Percentiles rank a stretch among this genome's conserved stretches.
These are phyloP conservation scores for Bimastos eiseni DNA, from an alignment of 2,888 invertebrate genomes.

Conservation along the genomic window DNA sequence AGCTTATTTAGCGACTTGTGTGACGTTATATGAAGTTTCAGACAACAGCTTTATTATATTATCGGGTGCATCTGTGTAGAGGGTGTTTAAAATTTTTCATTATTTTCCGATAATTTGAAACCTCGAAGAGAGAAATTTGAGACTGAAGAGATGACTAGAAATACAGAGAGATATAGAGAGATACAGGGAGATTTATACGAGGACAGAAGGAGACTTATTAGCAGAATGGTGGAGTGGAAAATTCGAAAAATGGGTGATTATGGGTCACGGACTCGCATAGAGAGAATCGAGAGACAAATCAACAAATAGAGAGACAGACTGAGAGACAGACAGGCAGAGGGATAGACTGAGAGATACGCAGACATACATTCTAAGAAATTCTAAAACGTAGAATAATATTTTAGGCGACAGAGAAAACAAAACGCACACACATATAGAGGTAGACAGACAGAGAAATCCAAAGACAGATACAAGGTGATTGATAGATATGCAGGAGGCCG, in stretches of 20 bases:
- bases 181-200: too few relatives aligned
- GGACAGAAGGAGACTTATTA: not conserved
- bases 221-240: not conserved
- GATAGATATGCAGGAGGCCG: too few relatives aligned
- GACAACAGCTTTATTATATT: too few relatives aligned
- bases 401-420: not conserved
- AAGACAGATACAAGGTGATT: not conserved
- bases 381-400: not conserved
- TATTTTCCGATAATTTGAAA: too few relatives aligned
- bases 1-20: too few relatives aligned
- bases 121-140: too few relatives aligned
- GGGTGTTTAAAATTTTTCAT: too few relatives aligned
- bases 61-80: too few relatives aligned
- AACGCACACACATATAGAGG: not conserved
- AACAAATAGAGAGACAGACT: not conserved
- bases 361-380: not conserved
- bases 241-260: not conserved
- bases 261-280: too few relatives aligned
- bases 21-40: too few relatives aligned
- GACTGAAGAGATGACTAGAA: too few relatives aligned
- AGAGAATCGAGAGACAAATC: not conserved
- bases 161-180: too few relatives aligned
- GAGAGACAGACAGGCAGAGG: conserved; percentile 15
- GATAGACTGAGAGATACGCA: not conserved
- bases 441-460: not conserved